phyloP scores from a whole-genome alignment of 64 coral and sea anemone species.

The Platygyra sinensis region DNA sequence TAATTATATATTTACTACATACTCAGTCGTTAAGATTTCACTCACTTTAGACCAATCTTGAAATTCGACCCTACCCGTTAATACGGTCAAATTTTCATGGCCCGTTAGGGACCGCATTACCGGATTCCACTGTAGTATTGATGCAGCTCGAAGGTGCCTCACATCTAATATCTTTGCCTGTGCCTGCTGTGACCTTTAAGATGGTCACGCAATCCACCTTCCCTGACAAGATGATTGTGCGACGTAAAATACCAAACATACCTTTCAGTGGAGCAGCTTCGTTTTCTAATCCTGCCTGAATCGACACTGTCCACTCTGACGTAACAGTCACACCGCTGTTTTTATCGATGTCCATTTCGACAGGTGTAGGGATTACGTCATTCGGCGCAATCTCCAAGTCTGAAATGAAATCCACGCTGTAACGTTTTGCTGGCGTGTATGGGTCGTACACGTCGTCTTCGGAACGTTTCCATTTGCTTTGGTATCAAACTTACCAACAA shows the following conservation, averaged over 20 bases:
- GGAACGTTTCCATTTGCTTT: constrained; percentile 70
- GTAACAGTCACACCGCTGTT: constrained; percentile 12
- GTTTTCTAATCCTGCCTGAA: constrained; percentile 7
- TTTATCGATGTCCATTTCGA: neutral
- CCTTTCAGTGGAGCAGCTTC: constrained; percentile 49
- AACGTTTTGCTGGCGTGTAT: constrained; percentile 65
- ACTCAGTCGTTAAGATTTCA: no score
- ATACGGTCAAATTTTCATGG: no score
- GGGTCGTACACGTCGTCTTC: constrained; percentile 64
- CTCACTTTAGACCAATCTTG: no score
- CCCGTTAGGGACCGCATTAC: no score
- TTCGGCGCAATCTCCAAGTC: constrained; percentile 34
- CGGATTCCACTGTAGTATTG: no score
- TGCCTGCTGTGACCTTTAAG: no score
- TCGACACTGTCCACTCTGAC: constrained; percentile 35
- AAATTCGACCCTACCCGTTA: no score
- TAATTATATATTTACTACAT: no score
- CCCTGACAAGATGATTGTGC: no score
- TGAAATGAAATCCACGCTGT: constrained; percentile 35
- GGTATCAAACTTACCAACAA: constrained; percentile 82
- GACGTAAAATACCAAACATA: neutral
- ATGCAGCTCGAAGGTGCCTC: no score
- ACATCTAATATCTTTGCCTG: no score
- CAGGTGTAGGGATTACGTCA: constrained; percentile 45
- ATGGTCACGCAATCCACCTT: no score